Conservation (phyloP, 2,113 vertebrate genomes). For the Oreochromis niloticus region DNA sequence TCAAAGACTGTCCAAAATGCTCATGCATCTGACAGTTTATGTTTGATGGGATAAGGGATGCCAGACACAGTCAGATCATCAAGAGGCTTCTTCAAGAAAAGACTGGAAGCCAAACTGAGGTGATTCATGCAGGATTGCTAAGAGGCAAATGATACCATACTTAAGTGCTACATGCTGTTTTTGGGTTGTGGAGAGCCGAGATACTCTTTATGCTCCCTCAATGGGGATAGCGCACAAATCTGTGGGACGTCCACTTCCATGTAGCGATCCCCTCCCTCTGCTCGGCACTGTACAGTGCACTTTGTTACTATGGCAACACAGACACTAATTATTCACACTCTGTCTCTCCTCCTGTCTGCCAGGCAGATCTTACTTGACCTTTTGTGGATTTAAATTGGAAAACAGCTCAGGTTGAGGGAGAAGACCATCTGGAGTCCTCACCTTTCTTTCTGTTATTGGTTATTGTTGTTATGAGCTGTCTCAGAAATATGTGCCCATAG, state of each 20-base stretch:
- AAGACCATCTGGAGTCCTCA: conserved; percentile 30
- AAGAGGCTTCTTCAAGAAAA: conserved; percentile 2
- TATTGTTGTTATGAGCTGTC: background rate
- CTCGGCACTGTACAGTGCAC: conserved; percentile 50
- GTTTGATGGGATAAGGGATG: background rate
- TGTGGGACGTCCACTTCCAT: conserved; percentile 52
- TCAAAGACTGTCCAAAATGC: background rate
- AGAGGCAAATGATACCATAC: conserved; percentile 72
- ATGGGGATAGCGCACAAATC: conserved; percentile 48
- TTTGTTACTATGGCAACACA: conserved; percentile 73
- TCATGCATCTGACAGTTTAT: background rate
- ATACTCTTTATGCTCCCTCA: conserved; percentile 26
- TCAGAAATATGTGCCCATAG: background rate
- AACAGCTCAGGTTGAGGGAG: conserved; percentile 51
- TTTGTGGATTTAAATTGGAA: conserved; percentile 63
- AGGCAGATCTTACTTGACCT: conserved; percentile 75
- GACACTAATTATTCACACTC: conserved; percentile 74
- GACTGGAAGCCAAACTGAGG: background rate
- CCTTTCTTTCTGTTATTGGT: conserved; percentile 9
- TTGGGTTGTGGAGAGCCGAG: conserved; percentile 27
- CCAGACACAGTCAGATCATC: background rate
- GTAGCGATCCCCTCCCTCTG: conserved; percentile 23
- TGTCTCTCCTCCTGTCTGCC: conserved; percentile 32
- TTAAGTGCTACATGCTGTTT: conserved; percentile 48
- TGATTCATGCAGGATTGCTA: background rate